Base-by-base conservation (phyloP, 2,113 vertebrate genomes). In the Channa maculata region DNA sequence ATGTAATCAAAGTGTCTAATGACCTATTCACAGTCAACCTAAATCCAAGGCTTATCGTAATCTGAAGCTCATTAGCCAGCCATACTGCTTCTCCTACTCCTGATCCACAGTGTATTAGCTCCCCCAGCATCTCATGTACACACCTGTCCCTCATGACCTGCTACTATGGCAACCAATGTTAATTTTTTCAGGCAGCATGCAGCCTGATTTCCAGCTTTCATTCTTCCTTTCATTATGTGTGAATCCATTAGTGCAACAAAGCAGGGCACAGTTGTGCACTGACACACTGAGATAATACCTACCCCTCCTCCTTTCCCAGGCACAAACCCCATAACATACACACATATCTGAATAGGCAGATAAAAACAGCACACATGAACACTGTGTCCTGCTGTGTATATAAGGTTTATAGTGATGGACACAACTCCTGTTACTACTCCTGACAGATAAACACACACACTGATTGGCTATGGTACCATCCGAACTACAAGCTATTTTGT, bases 131-230 rank as follows among this genome's bases (percentile, higher is more conserved):
- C 84, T 77, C 87, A 66, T 57, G 81, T 73, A 85, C 75, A 83
- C 85, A 90, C 84, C 81, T 89, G 86, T 90, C 77, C 91, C 84
- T 82, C 45, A 79, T 80, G 83, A 80, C 70, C 79, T 64, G 86
- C 71, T 91, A 80, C 90, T 83, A 93, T 92, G 82, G 90, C 74
- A 94, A 93, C 92, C 57, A 55, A 80, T 85, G 79, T 85, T 67
- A 65, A 75, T 87, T 88, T 84, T 72, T 77, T 62, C 75, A 71
- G 80, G 74, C 77, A 75, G 72, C 71, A 53, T 53, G 72, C 69
- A 70, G 74, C 77, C 73, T 74, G 88, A 87, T 86, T 90, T 88
- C 66, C 68, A 71, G 88, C 79, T 79, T 85, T 82, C 79, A 79
- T 80, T 78, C 83, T 82, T 54, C 82, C 77, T 88, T 90, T 90